Evolutionary conservation across 2,888 invertebrate species (phyloP).

Genomic region (Patella depressa): DNA sequence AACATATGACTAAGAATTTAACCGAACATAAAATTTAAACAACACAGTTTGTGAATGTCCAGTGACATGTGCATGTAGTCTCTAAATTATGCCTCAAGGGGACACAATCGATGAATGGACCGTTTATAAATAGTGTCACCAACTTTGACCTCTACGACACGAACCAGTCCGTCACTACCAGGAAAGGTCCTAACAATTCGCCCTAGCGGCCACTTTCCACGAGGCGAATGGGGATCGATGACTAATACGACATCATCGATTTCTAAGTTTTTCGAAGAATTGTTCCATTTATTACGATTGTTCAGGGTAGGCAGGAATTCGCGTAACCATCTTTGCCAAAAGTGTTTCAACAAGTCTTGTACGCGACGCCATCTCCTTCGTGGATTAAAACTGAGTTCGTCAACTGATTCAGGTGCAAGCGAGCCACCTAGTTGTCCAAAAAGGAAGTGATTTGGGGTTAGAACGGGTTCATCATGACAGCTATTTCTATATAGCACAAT

Average conservation of each 20-base stretch:
- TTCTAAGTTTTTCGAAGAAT: not conserved
- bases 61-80: no score
- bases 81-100: not conserved
- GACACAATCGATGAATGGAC: constrained; percentile 6
- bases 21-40: no score
- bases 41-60: no score
- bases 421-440: constrained; percentile 2
- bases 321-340: constrained; percentile 7
- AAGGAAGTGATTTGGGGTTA: not conserved
- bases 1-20: no score
- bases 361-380: not conserved
- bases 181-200: constrained; percentile 5
- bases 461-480: not conserved
- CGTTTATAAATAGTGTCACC: not conserved
- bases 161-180: constrained; percentile 8
- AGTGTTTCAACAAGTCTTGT: not conserved
- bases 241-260: constrained; percentile 5
- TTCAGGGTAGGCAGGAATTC: constrained; percentile 14
- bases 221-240: constrained; percentile 5
- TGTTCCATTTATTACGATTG: constrained; percentile 5
- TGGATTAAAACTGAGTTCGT: not conserved
- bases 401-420: not conserved
- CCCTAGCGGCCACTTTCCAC: constrained; percentile 8
- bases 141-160: constrained; percentile 6
- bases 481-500: not conserved